These are phyloP conservation scores for Lycaon pictus DNA, from an alignment of 2,113 vertebrate species.

Conservation along the genomic window DNA sequence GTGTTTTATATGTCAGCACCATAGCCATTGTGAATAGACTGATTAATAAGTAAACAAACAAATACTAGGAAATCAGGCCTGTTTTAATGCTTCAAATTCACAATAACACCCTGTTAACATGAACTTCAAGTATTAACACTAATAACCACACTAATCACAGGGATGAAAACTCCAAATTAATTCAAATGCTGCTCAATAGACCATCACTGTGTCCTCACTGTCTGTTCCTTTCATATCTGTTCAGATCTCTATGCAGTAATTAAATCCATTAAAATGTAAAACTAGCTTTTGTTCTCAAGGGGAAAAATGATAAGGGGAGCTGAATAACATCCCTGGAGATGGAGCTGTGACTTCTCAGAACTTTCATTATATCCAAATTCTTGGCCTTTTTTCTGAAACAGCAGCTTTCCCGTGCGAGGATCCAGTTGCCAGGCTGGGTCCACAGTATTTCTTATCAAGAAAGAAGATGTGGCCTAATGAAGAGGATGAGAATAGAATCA, in stretches of 20 bases:
- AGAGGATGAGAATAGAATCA: not conserved
- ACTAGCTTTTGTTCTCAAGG: slow-evolving; percentile 82
- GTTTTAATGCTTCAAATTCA: slow-evolving; percentile 70
- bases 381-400: slow-evolving; percentile 37
- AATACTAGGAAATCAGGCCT: slow-evolving; percentile 68
- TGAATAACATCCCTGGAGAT: slow-evolving; percentile 76
- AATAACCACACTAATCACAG: slow-evolving; percentile 82
- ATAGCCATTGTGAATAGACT: slow-evolving; percentile 67
- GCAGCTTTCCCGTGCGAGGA: not conserved
- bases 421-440: not conserved
- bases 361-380: slow-evolving; percentile 53
- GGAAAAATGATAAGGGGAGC: slow-evolving; percentile 78
- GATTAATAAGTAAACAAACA: slow-evolving; percentile 77
- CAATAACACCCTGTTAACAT: slow-evolving; percentile 74
- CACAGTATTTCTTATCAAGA: not conserved
- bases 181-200: slow-evolving; percentile 85
- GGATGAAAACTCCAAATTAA: slow-evolving; percentile 84
- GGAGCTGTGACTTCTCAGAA: slow-evolving; percentile 77
- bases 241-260: slow-evolving; percentile 86
- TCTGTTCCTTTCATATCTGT: slow-evolving; percentile 84
- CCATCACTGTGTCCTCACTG: slow-evolving; percentile 83
- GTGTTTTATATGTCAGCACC: slow-evolving; percentile 63
- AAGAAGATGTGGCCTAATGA: not conserved
- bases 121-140: slow-evolving; percentile 83
- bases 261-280: slow-evolving; percentile 90